These are phyloP conservation scores for Helostoma temminkii DNA, from an alignment of 2,797 vertebrate genomes.

Conservation along the genomic window DNA sequence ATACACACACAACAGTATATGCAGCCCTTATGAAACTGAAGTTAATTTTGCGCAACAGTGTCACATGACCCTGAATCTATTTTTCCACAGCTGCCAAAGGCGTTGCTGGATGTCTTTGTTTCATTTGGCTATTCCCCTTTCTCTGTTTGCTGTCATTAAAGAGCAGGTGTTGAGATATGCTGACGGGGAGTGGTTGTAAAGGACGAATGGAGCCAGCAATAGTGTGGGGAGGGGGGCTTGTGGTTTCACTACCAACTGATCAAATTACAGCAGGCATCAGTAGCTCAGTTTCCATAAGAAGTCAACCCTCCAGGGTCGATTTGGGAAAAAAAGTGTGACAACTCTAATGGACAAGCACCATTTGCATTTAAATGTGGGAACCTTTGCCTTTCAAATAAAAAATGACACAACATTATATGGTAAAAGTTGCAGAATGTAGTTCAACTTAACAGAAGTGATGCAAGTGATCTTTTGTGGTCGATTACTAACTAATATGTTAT, in stretches of 20 bases:
- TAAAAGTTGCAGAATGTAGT: background rate
- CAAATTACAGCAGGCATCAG: constrained; percentile 79
- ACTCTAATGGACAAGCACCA: constrained; percentile 60
- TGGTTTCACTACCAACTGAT: constrained; percentile 78
- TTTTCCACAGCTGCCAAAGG: constrained; percentile 71
- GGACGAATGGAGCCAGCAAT: constrained; percentile 61
- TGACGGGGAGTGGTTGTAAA: constrained; percentile 73
- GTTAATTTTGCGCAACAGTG: constrained; percentile 54
- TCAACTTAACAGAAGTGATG: too few species aligned
- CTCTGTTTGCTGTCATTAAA: constrained; percentile 78
- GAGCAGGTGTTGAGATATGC: constrained; percentile 82
- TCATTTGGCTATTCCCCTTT: constrained; percentile 63
- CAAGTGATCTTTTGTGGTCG: too few species aligned
- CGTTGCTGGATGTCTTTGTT: constrained; percentile 68
- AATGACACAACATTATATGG: background rate
- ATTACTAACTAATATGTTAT: too few species aligned
- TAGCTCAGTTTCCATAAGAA: constrained; percentile 76
- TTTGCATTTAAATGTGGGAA: constrained; percentile 71
- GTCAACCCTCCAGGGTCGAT: constrained; percentile 67
- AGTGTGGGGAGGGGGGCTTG: constrained; percentile 52
- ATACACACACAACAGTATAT: constrained; percentile 22
- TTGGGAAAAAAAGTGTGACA: constrained; percentile 59
- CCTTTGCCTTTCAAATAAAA: constrained; percentile 55
- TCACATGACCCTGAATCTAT: constrained; percentile 64
- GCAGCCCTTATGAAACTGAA: constrained; percentile 54